phyloP scores from a whole-genome alignment of 1,140 invertebrate genomes.

The Drosophila tropicalis region DNA sequence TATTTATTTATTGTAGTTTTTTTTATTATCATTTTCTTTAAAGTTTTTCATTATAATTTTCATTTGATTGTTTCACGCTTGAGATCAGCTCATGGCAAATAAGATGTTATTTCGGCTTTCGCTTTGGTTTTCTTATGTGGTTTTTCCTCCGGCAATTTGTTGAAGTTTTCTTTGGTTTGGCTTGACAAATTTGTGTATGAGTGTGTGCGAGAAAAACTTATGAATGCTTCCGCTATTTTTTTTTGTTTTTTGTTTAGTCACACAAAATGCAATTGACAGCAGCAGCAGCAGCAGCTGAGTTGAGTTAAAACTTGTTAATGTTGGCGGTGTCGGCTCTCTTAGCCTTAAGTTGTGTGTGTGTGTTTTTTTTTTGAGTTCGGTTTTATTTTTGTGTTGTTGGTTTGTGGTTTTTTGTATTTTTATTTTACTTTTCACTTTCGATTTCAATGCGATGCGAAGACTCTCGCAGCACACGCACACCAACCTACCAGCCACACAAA shows the following conservation, averaged over 20 bases:
- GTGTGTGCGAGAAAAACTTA: slow-evolving; percentile 29
- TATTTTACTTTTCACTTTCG: slow-evolving; percentile 67
- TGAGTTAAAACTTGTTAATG: slow-evolving; percentile 36
- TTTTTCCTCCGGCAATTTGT: slow-evolving; percentile 76
- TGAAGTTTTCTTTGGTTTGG: slow-evolving; percentile 68
- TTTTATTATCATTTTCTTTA: not conserved
- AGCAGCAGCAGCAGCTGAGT: slow-evolving; percentile 17
- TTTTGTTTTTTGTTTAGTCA: slow-evolving; percentile 9
- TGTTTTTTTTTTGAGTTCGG: not conserved
- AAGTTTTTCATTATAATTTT: slow-evolving; percentile 1
- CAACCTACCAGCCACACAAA: slow-evolving; percentile 15
- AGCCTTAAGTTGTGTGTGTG: not conserved
- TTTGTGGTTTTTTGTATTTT: slow-evolving; percentile 4
- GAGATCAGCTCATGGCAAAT: slow-evolving; percentile 51
- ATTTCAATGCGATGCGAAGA: slow-evolving; percentile 56
- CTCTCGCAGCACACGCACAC: slow-evolving; percentile 48
- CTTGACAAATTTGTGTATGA: slow-evolving; percentile 59
- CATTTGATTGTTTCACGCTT: slow-evolving; percentile 55
- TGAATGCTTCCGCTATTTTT: slow-evolving; percentile 40
- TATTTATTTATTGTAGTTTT: slow-evolving; percentile 9
- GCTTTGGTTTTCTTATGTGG: slow-evolving; percentile 25
- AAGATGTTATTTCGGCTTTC: slow-evolving; percentile 39
- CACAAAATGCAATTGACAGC: slow-evolving; percentile 28
- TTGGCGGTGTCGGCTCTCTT: slow-evolving; percentile 3
- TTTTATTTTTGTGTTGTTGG: slow-evolving; percentile 32